Percentiles rank a stretch among this genome's conserved stretches.
Evolutionary conservation across 64 coral and sea anemone genomes (phyloP).

Genomic region (Stichodactyla mertensii): DNA sequence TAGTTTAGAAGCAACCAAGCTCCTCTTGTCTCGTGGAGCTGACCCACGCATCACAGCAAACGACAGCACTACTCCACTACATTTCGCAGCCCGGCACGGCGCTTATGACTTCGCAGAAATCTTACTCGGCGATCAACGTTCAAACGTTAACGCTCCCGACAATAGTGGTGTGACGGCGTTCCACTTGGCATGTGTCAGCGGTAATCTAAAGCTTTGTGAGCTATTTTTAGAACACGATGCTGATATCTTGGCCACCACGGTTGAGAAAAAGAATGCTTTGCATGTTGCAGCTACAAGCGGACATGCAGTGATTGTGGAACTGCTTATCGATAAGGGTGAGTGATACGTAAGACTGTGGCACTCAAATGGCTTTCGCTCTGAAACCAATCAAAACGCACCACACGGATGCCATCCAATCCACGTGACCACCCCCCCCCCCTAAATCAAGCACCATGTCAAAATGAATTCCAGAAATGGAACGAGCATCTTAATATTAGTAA

Average conservation of each 20-base stretch:
- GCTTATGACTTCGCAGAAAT: conserved; percentile 24
- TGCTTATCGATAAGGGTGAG: conserved; percentile 57
- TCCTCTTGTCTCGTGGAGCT: conserved; percentile 48
- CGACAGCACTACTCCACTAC: conserved; percentile 62
- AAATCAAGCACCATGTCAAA: no score
- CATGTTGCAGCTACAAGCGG: conserved; percentile 57
- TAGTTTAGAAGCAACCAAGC: conserved; percentile 42
- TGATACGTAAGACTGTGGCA: background rate
- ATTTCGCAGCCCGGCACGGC: conserved; percentile 66
- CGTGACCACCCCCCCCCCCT: no score
- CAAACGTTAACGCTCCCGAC: conserved; percentile 57
- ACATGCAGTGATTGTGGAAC: conserved; percentile 34
- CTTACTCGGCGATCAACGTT: conserved; percentile 23
- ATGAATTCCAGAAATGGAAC: no score
- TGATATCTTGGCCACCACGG: background rate
- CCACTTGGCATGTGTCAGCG: conserved; percentile 63
- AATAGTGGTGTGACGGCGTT: conserved; percentile 53
- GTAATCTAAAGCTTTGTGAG: conserved; percentile 46
- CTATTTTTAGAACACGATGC: conserved; percentile 45
- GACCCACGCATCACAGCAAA: conserved; percentile 43
- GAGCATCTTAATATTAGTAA: no score
- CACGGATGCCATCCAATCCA: no score
- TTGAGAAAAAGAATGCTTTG: conserved; percentile 48
- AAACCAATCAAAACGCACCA: no score
- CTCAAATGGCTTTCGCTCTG: no score